phyloP scores from a whole-genome alignment of 2,797 vertebrate species.

The Megalops cyprinoides region DNA sequence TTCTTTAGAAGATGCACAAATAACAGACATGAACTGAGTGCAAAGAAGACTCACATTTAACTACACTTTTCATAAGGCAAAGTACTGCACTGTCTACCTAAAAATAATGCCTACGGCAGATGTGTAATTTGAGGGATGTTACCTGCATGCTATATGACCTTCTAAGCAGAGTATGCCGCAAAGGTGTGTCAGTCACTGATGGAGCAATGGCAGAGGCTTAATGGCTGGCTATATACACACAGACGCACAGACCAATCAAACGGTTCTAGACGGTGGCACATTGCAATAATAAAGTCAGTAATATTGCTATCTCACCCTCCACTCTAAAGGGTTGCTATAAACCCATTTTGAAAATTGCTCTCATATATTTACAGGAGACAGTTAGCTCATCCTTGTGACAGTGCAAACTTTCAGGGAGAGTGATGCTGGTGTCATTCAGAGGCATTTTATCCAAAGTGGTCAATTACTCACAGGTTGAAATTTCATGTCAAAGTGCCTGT shows the following conservation, averaged over 20 bases:
- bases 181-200: not conserved
- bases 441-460: constrained; percentile 76
- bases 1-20: too few species aligned
- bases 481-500: constrained; percentile 48
- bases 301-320: constrained; percentile 78
- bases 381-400: constrained; percentile 77
- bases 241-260: constrained; percentile 44
- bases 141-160: not conserved
- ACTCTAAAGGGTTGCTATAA: constrained; percentile 81
- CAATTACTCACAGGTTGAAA: constrained; percentile 74
- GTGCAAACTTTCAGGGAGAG: constrained; percentile 79
- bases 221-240: constrained; percentile 50
- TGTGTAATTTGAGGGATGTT: not conserved
- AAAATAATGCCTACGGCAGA: not conserved
- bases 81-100: not conserved
- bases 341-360: constrained; percentile 82
- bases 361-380: constrained; percentile 78
- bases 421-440: constrained; percentile 74
- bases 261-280: constrained; percentile 67
- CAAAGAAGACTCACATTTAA: too few species aligned
- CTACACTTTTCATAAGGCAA: too few species aligned
- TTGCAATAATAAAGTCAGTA: constrained; percentile 81
- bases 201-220: not conserved
- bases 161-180: not conserved
- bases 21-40: too few species aligned